These are phyloP conservation scores for Pristionchus arcanus DNA, from an alignment of 2,888 invertebrate genomes.

Conservation along the genomic window DNA sequence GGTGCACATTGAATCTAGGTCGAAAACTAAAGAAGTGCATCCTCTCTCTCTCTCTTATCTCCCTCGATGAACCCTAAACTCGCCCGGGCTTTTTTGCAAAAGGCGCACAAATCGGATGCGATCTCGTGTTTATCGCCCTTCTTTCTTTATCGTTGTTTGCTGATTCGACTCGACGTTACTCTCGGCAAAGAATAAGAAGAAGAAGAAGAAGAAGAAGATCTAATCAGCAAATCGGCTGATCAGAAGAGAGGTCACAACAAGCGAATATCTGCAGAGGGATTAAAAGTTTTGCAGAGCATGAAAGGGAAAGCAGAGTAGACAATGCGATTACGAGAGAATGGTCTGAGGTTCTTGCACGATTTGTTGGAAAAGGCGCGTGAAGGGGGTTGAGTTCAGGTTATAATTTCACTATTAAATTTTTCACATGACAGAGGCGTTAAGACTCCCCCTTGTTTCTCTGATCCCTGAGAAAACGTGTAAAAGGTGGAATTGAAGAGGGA, in stretches of 20 bases:
- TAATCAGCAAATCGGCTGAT: slow-evolving; percentile 26
- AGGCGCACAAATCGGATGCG: neutral
- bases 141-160: neutral
- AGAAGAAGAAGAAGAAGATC: neutral
- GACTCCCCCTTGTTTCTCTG: no score
- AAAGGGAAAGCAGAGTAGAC: slow-evolving; percentile 8
- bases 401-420: no score
- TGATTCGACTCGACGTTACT: slow-evolving; percentile 16
- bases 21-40: slow-evolving; percentile 1
- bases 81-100: neutral
- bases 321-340: neutral
- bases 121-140: slow-evolving; percentile 10
- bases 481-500: no score
- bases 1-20: neutral
- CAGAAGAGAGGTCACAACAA: slow-evolving; percentile 1
- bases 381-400: no score
- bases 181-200: neutral
- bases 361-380: neutral
- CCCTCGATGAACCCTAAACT: neutral
- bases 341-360: neutral
- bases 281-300: neutral
- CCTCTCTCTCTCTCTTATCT: neutral
- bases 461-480: no score
- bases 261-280: slow-evolving; percentile 6
- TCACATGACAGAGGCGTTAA: no score